Base-by-base conservation (phyloP, 2,888 invertebrate genomes). In the Andrena praecox region DNA sequence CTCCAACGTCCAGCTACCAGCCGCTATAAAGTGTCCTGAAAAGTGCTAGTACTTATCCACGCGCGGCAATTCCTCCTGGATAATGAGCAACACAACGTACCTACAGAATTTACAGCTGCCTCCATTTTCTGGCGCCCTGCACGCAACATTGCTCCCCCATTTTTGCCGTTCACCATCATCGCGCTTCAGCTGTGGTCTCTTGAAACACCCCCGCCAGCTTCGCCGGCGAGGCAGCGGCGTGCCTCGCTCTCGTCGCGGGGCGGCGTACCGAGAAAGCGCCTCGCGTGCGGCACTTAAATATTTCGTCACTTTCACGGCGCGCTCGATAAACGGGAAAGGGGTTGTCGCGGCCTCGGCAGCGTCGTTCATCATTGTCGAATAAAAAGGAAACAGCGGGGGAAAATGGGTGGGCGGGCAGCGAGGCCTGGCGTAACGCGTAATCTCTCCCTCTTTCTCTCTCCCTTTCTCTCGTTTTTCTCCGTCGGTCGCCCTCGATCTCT, bases 251-350 rank as follows among this genome's bases (percentile, higher is more conserved):
- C 20, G 20, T 12, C 5, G 1, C 27, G 24, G 31, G 64, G 50
- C 48, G 35, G 56, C 56, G 56, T 27, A 27, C 33, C 27, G 75
- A 60, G 60, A 71, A 35, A 33, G 71, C 29, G 35, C 33, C 33
- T 68, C 42, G 42, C 56, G 20, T 50, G 71, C 29, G 10, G 64
- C 52, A 42, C 42, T 54, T 54, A 54, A 77, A 56, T 56, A 64
- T 77, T 73, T 77, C 73, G 77, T 77, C 73, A 73, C 73, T 64
- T 77, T 64, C 42, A 2, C 73, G 73, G 29, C 31, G 50, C 24
- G 29, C 20, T 29, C 48, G 71, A 71, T 72, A 72, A 72, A 31
- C 54, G 48, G 24, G 72, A 56, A 56, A 31, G 24, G 42, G 48
- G 16, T 33, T 33, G 56, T 70, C 42, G 63, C 70, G 20, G 7